These are phyloP conservation scores for Melipona bicolor DNA, from an alignment of 2,888 invertebrate species.

Conservation along the genomic window DNA sequence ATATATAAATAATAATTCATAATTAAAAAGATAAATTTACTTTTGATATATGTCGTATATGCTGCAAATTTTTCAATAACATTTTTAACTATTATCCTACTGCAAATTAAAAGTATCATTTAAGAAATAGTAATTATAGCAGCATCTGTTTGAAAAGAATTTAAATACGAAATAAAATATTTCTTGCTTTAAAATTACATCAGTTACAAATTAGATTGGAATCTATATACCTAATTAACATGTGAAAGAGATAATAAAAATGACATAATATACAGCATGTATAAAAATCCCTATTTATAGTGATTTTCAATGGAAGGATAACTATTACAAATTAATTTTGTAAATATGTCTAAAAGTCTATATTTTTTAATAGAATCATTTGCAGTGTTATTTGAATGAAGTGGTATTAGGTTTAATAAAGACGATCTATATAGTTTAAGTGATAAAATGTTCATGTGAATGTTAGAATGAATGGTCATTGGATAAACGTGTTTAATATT, in stretches of 20 bases:
- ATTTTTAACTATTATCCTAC: background rate
- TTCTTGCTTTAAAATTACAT: slow-evolving; percentile 15
- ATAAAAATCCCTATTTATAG: slow-evolving; percentile 55
- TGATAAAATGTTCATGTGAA: slow-evolving; percentile 60
- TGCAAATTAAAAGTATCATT: slow-evolving; percentile 5
- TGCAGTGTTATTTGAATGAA: slow-evolving; percentile 64
- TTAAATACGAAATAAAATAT: background rate
- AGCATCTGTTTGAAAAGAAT: background rate
- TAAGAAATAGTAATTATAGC: background rate
- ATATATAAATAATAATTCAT: background rate
- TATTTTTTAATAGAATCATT: slow-evolving; percentile 75
- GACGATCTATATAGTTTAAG: slow-evolving; percentile 64
- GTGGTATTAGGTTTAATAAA: slow-evolving; percentile 56
- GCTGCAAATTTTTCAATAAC: slow-evolving; percentile 10
- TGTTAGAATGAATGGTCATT: slow-evolving; percentile 63
- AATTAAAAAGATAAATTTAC: background rate
- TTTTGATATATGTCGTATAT: slow-evolving; percentile 8
- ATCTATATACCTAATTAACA: slow-evolving; percentile 45
- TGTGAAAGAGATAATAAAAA: slow-evolving; percentile 44
- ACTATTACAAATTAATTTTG: slow-evolving; percentile 67
- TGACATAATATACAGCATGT: slow-evolving; percentile 27
- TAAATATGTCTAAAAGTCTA: slow-evolving; percentile 74
- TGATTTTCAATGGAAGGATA: slow-evolving; percentile 50
- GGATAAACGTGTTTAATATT: slow-evolving; percentile 65
- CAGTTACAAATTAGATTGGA: slow-evolving; percentile 13